Conservation (phyloP, 2,797 vertebrate genomes). For the Cyprinella venusta region DNA sequence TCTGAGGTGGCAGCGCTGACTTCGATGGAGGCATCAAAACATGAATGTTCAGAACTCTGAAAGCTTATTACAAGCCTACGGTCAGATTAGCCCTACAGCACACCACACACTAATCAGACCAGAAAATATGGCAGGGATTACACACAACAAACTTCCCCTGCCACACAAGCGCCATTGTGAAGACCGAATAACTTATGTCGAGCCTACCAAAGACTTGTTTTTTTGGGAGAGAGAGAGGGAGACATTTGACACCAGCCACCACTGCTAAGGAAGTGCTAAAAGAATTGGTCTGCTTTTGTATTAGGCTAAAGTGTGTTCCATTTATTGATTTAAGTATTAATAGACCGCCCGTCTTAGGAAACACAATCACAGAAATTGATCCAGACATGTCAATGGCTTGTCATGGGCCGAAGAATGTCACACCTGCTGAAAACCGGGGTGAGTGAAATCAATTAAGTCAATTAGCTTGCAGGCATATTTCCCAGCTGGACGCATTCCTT, state of each 20-base stretch:
- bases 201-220: conserved; percentile 26
- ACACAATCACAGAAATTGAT: conserved; percentile 51
- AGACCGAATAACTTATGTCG: neutral
- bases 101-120: conserved; percentile 28
- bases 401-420: conserved; percentile 54
- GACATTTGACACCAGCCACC: conserved; percentile 25
- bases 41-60: conserved; percentile 23
- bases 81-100: conserved; percentile 17
- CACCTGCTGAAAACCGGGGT: conserved; percentile 23
- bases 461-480: conserved; percentile 55
- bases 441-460: conserved; percentile 55
- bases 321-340: conserved; percentile 54
- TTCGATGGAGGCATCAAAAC: conserved; percentile 19
- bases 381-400: conserved; percentile 52
- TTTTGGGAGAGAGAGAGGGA: neutral
- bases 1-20: conserved; percentile 32
- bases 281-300: conserved; percentile 38
- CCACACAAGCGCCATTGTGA: conserved; percentile 15
- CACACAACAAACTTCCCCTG: conserved; percentile 8
- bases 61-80: conserved; percentile 46
- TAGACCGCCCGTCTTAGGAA: conserved; percentile 47
- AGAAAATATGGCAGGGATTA: conserved; percentile 46
- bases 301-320: conserved; percentile 43
- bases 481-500: conserved; percentile 30
- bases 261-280: conserved; percentile 1